Evolutionary conservation across 2,888 invertebrate genomes (phyloP).

Genomic region (Pollenia angustigena): DNA sequence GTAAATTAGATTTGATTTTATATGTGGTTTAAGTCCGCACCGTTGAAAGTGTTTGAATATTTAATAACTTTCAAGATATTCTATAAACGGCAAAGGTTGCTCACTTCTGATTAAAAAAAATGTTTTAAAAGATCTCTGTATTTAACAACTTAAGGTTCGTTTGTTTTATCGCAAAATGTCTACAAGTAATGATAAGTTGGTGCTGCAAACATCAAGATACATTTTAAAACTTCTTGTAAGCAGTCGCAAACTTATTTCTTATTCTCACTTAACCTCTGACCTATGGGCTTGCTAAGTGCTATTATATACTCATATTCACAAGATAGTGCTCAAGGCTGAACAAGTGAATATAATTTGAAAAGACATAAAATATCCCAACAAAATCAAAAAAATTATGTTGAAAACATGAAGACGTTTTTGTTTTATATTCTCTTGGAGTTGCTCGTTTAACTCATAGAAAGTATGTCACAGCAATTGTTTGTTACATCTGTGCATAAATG

Average conservation of each 20-base stretch:
- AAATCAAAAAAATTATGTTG: conserved; percentile 11
- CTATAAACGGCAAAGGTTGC: too few relatives aligned
- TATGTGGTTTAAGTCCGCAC: too few relatives aligned
- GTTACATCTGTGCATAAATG: background rate
- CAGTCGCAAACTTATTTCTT: conserved; percentile 1
- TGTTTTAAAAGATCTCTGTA: too few relatives aligned
- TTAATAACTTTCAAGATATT: too few relatives aligned
- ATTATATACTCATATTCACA: background rate
- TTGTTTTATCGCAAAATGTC: too few relatives aligned
- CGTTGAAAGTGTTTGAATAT: too few relatives aligned
- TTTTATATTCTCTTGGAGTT: background rate
- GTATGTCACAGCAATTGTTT: background rate
- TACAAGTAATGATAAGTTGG: too few relatives aligned
- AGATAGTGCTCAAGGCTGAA: background rate
- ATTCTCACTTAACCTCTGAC: conserved; percentile 37
- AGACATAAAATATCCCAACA: background rate
- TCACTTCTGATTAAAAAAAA: too few relatives aligned
- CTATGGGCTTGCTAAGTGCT: conserved; percentile 1
- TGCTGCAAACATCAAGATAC: background rate
- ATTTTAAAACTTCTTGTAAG: background rate
- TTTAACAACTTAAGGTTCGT: too few relatives aligned
- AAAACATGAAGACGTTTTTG: background rate
- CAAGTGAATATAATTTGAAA: background rate
- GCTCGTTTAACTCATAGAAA: conserved; percentile 7
- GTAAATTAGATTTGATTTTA: too few relatives aligned